Percentiles rank a stretch among this genome's conserved stretches.
phyloP scores from a whole-genome alignment of 2,888 invertebrate genomes.

The Himalopsyche kuldschensis region DNA sequence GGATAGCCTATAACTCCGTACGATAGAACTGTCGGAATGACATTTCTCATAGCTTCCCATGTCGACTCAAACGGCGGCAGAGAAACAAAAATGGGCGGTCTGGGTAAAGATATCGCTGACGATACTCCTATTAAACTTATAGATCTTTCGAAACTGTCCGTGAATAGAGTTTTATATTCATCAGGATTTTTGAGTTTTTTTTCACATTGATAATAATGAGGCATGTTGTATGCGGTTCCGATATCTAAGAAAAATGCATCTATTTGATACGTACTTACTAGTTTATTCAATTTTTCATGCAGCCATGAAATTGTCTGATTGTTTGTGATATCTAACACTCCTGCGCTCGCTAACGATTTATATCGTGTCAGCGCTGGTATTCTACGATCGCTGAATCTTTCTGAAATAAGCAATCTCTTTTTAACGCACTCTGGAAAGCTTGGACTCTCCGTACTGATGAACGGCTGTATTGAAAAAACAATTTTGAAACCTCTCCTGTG shows the following conservation, averaged over 20 bases:
- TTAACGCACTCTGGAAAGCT: conserved; percentile 81
- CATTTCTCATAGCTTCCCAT: conserved; percentile 81
- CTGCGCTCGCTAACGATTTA: conserved; percentile 78
- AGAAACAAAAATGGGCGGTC: conserved; percentile 83
- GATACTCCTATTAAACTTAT: conserved; percentile 79
- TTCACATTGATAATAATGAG: conserved; percentile 81
- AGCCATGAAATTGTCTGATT: conserved; percentile 81
- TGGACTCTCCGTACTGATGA: conserved; percentile 81
- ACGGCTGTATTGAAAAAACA: conserved; percentile 87
- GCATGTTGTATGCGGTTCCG: conserved; percentile 83
- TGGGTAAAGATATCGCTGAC: conserved; percentile 78
- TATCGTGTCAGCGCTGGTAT: conserved; percentile 84
- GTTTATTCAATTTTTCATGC: conserved; percentile 67
- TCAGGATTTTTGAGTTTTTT: conserved; percentile 77
- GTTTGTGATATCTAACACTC: conserved; percentile 85
- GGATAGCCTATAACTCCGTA: conserved; percentile 92
- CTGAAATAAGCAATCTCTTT: conserved; percentile 75
- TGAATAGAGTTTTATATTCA: conserved; percentile 76
- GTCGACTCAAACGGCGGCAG: conserved; percentile 83
- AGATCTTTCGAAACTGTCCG: conserved; percentile 63
- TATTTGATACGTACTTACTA: conserved; percentile 75
- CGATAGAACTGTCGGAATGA: conserved; percentile 85
- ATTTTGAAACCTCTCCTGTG: conserved; percentile 84
- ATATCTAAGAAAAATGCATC: conserved; percentile 84
- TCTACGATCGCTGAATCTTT: conserved; percentile 73